Conservation (phyloP, 2,797 vertebrate genomes). For the Morus bassanus region DNA sequence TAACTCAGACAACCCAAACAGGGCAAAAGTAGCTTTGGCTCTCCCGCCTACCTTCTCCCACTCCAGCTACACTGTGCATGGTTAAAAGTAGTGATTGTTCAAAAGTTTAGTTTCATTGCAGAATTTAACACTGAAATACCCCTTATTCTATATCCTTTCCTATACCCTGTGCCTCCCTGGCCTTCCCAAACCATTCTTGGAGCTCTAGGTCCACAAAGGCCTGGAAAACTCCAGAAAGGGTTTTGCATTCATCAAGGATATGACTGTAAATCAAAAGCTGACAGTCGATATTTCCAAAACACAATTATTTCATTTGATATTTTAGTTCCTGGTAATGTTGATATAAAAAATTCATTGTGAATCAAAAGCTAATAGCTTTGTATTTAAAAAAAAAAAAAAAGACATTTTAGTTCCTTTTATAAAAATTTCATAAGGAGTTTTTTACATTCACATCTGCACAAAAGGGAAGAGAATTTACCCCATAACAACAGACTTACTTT, state of each 20-base stretch:
- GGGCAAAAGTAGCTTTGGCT: background rate
- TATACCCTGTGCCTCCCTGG: fast-evolving
- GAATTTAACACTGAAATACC: background rate
- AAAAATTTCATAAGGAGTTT: background rate
- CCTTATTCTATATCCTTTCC: background rate
- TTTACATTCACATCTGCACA: background rate
- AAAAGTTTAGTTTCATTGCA: background rate
- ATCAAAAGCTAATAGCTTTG: background rate
- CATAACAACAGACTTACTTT: background rate
- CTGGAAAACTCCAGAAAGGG: background rate
- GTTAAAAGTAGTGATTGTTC: background rate
- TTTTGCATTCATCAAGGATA: background rate
- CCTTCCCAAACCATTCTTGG: background rate
- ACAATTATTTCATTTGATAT: background rate
- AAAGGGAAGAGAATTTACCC: background rate
- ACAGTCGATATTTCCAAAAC: background rate
- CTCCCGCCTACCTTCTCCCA: background rate
- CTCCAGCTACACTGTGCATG: background rate
- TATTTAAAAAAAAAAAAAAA: background rate
- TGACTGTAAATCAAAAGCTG: background rate
- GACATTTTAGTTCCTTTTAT: background rate
- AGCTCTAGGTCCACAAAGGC: background rate
- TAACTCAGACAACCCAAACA: background rate
- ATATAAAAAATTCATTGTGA: background rate
- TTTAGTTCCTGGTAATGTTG: background rate